Evolutionary conservation across 2,797 vertebrate genomes (phyloP).

Genomic region (Hypotaenidia okinawae): DNA sequence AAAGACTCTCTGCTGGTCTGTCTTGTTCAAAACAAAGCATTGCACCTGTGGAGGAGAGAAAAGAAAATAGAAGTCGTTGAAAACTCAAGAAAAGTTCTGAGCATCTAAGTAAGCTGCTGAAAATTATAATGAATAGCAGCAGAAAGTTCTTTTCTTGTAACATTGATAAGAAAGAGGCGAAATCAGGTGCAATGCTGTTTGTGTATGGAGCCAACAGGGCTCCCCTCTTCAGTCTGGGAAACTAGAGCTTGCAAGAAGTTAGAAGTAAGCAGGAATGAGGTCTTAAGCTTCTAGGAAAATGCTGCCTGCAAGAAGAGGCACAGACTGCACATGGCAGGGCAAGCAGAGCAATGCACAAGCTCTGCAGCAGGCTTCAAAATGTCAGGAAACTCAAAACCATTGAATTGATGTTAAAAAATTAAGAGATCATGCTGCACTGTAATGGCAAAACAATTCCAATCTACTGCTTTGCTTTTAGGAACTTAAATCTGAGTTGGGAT

Average conservation of each 20-base stretch:
- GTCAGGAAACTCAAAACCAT: not conserved
- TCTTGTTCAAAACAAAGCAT: slow-evolving; percentile 4
- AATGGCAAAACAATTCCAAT: not conserved
- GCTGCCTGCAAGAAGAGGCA: not conserved
- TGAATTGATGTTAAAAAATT: not conserved
- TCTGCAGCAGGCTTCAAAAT: not conserved
- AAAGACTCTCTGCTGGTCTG: not conserved
- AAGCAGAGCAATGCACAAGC: not conserved
- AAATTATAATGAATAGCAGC: not conserved
- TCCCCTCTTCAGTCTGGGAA: not conserved
- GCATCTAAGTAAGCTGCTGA: not conserved
- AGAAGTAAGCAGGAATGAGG: not conserved
- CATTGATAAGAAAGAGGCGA: not conserved
- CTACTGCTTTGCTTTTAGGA: not conserved
- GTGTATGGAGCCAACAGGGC: not conserved
- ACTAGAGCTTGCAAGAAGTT: not conserved
- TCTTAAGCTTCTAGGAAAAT: not conserved
- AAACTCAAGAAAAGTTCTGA: not conserved
- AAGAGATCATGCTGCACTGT: not conserved
- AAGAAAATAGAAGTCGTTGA: not conserved
- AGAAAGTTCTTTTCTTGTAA: not conserved
- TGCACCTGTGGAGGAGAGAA: not conserved
- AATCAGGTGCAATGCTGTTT: not conserved
- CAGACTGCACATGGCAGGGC: not conserved
- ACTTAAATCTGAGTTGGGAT: not conserved